Conservation (phyloP, 2,888 invertebrate genomes). For the Icerya purchasi region DNA sequence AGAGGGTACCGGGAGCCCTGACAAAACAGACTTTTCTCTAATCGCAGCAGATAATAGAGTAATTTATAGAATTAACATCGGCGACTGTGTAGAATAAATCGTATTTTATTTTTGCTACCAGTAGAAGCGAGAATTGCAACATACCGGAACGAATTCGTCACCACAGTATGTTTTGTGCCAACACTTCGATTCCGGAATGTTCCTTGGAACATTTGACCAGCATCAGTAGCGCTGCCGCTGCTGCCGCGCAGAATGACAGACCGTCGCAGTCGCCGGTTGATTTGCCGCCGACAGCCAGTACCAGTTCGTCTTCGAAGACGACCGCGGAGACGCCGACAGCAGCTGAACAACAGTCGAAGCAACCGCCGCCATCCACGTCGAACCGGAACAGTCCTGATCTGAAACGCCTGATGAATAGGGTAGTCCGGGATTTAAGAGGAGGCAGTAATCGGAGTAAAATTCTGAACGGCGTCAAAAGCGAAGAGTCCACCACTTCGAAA, state of each 20-base stretch:
- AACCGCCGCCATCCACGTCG: constrained; percentile 2
- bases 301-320: background rate
- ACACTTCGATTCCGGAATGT: background rate
- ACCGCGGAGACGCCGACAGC: too few relatives aligned
- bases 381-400: constrained; percentile 9
- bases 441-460: constrained; percentile 6
- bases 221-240: too few relatives aligned
- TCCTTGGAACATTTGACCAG: background rate
- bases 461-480: constrained; percentile 8
- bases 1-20: too few relatives aligned
- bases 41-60: too few relatives aligned
- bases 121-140: background rate
- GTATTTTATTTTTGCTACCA: background rate
- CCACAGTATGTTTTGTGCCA: background rate
- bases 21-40: too few relatives aligned
- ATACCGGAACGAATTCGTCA: background rate
- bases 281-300: background rate
- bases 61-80: too few relatives aligned
- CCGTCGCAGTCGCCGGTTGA: background rate
- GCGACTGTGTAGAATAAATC: too few relatives aligned
- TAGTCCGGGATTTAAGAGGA: constrained; percentile 10
- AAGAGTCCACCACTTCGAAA: constrained; percentile 8
- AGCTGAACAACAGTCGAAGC: constrained; percentile 9
- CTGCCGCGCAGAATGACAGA: background rate
- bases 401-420: constrained; percentile 12